phyloP scores from a whole-genome alignment of 2,113 vertebrate species.

The Pteruthius melanotis region DNA sequence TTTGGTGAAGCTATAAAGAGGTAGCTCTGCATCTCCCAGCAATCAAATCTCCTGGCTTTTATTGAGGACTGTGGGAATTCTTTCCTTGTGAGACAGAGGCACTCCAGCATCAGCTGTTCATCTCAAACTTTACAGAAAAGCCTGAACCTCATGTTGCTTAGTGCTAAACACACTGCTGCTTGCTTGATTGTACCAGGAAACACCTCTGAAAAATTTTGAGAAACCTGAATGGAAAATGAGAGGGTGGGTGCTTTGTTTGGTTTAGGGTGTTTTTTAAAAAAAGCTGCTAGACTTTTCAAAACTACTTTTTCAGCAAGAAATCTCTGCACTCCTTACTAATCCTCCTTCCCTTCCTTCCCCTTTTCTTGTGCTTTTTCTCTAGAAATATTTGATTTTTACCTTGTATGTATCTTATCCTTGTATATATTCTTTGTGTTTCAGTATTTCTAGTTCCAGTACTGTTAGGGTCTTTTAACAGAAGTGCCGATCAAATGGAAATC shows the following conservation, averaged over 20 bases:
- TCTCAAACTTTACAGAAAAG: not conserved
- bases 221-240: not conserved
- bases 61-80: not conserved
- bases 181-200: not conserved
- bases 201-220: not conserved
- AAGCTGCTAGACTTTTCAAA: not conserved
- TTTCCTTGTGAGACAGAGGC: not conserved
- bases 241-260: not conserved
- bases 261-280: not conserved
- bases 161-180: not conserved
- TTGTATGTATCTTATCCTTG: not conserved
- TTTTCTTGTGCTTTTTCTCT: not conserved
- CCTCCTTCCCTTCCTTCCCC: not conserved
- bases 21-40: not conserved
- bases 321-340: not conserved
- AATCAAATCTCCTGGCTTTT: not conserved
- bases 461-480: not conserved
- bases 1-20: not conserved
- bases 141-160: not conserved
- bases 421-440: not conserved
- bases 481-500: not conserved
- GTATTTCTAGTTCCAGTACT: not conserved
- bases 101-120: not conserved
- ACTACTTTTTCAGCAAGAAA: not conserved
- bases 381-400: not conserved